Conservation (phyloP, 1,140 invertebrate species). For the Papilio dardanus region DNA sequence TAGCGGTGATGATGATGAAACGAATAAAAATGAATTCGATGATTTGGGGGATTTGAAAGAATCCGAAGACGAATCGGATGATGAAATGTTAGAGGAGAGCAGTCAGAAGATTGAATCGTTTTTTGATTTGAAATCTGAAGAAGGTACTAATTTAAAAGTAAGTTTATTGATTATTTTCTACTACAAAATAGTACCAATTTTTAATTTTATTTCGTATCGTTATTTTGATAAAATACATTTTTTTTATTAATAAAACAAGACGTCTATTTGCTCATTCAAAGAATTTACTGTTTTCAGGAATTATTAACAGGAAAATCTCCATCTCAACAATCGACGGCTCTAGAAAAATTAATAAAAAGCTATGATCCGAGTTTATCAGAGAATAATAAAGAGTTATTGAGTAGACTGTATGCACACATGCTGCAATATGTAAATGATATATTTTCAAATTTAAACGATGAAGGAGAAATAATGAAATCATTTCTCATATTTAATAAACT, state of each 20-base stretch:
- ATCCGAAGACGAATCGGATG: slow-evolving; percentile 53
- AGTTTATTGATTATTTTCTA: slow-evolving; percentile 10
- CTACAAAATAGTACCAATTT: background rate
- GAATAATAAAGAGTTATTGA: slow-evolving; percentile 90
- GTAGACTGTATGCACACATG: slow-evolving; percentile 87
- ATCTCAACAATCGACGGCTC: slow-evolving; percentile 86
- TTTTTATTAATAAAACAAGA: too few species aligned
- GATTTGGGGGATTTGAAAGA: slow-evolving; percentile 59
- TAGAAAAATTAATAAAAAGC: slow-evolving; percentile 93
- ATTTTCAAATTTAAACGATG: slow-evolving; percentile 78
- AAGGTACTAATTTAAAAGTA: slow-evolving; percentile 66
- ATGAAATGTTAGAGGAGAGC: slow-evolving; percentile 45
- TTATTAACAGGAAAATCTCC: slow-evolving; percentile 84
- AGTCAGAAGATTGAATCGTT: slow-evolving; percentile 54
- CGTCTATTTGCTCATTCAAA: background rate
- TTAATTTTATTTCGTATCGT: too few species aligned
- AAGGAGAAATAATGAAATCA: slow-evolving; percentile 79
- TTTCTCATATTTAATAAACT: slow-evolving; percentile 86
- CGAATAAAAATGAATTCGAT: slow-evolving; percentile 47
- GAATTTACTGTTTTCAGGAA: slow-evolving; percentile 71
- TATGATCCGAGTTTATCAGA: slow-evolving; percentile 90
- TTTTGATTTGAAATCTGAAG: slow-evolving; percentile 58
- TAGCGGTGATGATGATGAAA: slow-evolving; percentile 60
- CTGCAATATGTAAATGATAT: slow-evolving; percentile 89
- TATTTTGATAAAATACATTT: too few species aligned